phyloP scores from a whole-genome alignment of 2,113 vertebrate genomes.

The Thomomys bottae region DNA sequence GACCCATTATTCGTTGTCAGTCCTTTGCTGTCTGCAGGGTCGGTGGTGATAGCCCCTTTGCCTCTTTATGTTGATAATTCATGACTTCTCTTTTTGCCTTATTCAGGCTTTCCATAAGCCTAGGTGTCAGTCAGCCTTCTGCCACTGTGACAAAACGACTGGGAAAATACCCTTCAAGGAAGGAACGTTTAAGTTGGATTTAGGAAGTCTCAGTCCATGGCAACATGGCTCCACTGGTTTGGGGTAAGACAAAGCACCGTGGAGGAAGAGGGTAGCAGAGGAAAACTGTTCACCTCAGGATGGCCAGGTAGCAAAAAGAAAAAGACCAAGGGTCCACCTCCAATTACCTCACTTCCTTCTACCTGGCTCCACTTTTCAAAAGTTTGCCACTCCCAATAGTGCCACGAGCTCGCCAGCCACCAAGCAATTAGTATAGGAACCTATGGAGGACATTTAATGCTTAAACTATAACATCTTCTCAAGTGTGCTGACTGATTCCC shows the following conservation, averaged over 20 bases:
- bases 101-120: neutral
- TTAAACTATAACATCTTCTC: neutral
- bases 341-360: neutral
- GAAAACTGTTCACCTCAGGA: neutral
- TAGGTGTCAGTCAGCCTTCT: neutral
- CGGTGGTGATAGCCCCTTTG: neutral
- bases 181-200: neutral
- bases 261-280: no score
- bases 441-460: neutral
- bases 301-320: no score
- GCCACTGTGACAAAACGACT: neutral
- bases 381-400: neutral
- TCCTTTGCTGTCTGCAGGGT: neutral
- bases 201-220: neutral
- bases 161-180: neutral
- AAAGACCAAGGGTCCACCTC: no score
- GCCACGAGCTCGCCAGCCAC: neutral
- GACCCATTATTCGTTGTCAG: neutral
- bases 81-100: neutral
- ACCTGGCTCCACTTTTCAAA: neutral
- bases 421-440: neutral
- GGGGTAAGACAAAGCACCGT: neutral
- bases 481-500: neutral
- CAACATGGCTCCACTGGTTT: neutral
- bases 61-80: neutral